Base-by-base conservation (phyloP, 2,888 invertebrate genomes). In the Neocrepidodera transversa region DNA sequence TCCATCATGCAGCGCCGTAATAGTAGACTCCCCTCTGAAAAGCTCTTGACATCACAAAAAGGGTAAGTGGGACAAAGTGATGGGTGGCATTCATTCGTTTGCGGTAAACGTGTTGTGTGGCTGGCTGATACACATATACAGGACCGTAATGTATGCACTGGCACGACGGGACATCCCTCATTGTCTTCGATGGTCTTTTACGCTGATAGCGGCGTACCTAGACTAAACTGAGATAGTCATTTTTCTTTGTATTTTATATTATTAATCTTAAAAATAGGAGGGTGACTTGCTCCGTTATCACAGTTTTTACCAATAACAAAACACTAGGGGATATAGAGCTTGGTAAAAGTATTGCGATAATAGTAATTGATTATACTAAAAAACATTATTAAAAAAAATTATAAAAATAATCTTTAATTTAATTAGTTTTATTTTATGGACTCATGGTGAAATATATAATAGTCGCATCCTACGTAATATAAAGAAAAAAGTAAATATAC, bases 131-230 rank as follows among this genome's bases (percentile, higher is more conserved):
- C 50, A 60, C 53, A 57, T 55, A 54, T 23, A 42, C 47, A 51
- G 42, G 49, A 18, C 45, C 30, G 20, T 62, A 63, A 63, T 67
- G 60, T 65, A 65, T 67, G 62, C 62, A 26, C 40, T 51, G 35
- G 52, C 67, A 66, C 67, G 67, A 51, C 58, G 49, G 62, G 64
- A 60, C 58, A 66, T 67, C 60, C 28, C 59, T 66, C 67, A 67
- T 64, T 63, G 67, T 67, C 67, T 66, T 64, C 32, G 13, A 6
- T 1, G 1, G 13, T 32, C 32, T 32, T 32, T 32, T 13, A 4
- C n/a, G 11, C 10, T 32, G 28, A 28, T 28, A 28, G 28, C 28
- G 28, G 28, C 10, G 28, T 10, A 32, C 32, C 32, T 32, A 32
- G 32, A 32, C 32, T 8, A 28, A 3, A 23, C 7, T 23, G 23